Evolutionary conservation across 2,113 vertebrate genomes (phyloP).

Genomic region (Opisthocomus hoazin): DNA sequence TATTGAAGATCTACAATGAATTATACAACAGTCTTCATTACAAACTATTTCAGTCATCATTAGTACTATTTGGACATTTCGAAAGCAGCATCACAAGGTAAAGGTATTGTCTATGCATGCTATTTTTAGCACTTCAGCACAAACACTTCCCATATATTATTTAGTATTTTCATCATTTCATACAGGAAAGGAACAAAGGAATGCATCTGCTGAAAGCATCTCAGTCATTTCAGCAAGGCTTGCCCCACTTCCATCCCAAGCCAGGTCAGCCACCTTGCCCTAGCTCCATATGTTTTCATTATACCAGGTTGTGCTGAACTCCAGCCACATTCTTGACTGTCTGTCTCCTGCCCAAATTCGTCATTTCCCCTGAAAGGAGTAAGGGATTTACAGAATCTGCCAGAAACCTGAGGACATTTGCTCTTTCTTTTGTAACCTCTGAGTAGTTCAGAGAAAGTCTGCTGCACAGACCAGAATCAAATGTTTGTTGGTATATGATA

Average conservation of each 20-base stretch:
- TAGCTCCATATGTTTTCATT: neutral
- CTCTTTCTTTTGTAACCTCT: neutral
- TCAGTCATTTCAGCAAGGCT: neutral
- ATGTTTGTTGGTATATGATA: neutral
- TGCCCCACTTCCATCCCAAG: neutral
- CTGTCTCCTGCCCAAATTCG: neutral
- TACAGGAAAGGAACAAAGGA: neutral
- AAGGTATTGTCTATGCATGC: neutral
- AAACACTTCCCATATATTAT: neutral
- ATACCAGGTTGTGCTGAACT: neutral
- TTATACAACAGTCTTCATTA: neutral
- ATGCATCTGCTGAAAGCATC: neutral
- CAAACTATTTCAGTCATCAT: neutral
- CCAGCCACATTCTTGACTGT: neutral
- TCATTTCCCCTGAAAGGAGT: neutral
- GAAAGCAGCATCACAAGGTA: neutral
- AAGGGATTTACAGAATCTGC: neutral
- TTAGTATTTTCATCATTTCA: neutral
- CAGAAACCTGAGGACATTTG: neutral
- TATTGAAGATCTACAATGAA: neutral
- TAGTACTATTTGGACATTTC: neutral
- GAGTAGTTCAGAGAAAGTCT: neutral
- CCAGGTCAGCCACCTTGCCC: neutral
- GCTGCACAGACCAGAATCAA: neutral
- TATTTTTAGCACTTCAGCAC: neutral